Base-by-base conservation (phyloP, 2,888 invertebrate species). In the Epinotia ramella region DNA sequence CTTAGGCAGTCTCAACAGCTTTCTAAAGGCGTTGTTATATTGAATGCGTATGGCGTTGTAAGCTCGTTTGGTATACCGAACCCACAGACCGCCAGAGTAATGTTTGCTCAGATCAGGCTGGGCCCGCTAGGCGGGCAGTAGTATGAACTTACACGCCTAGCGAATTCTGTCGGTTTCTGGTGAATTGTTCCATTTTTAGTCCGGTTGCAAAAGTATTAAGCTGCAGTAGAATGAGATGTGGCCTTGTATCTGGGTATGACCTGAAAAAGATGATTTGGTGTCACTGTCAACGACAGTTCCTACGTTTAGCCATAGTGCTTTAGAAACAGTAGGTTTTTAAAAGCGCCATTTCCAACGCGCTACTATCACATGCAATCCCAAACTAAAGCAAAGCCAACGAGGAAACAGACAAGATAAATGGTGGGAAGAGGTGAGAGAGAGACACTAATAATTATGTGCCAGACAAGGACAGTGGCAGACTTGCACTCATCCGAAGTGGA, bases 341-440 rank as follows among this genome's bases (percentile, higher is more conserved):
- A 44, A 18, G 18, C 69, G 69, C 53, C 53, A 66, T 66, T 66
- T 28, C 66, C 53, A 66, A 65, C 9, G 49, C 64, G 20, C 65
- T 64, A 18, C 4, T n/a, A 28, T 28, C 11, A 13, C 49, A 33
- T 18, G 12, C 46, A n/a, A 12, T 0, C 16, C 13, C 46, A 20
- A 53, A n/a, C n/a, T 53, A n/a, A n/a, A 6, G 16, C 6, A 49
- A 49, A 16, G 49, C 49, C 49, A 49, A 49, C 16, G 16, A 49
- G 49, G 5, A 5, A 12, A 49, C 16, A 16, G 46, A 46, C 46
- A 46, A 46, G 13, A 44, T 44, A 49, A 7, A 7, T 33, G 33
- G 40, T 40, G 7, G 13, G 6, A 49, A 49, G 49, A 49, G 5
- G 44, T 44, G 49, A 16, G 49, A 16, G 16, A 16, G 40, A 40